These are phyloP conservation scores for Battus philenor DNA, from an alignment of 1,140 invertebrate genomes.

Conservation along the genomic window DNA sequence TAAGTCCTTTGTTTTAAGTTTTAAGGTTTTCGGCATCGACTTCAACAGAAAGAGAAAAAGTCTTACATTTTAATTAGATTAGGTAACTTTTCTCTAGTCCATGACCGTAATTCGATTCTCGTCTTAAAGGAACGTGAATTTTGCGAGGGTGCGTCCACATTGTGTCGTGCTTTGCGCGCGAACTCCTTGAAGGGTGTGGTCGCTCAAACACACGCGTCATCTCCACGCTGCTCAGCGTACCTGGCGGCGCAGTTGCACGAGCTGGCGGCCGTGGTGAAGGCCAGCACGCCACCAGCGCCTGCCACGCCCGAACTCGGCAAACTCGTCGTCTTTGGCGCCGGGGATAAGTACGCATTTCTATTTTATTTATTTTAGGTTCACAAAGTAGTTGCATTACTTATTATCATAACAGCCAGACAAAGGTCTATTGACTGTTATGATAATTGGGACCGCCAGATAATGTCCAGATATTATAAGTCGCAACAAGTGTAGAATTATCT, in stretches of 20 bases:
- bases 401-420: no score
- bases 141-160: slow-evolving; percentile 83
- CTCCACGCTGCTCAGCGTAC: slow-evolving; percentile 84
- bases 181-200: slow-evolving; percentile 82
- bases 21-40: no score
- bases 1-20: no score
- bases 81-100: no score
- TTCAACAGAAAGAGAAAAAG: no score
- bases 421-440: no score
- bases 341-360: slow-evolving; percentile 67
- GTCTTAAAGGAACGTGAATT: slow-evolving; percentile 82
- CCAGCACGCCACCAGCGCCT: slow-evolving; percentile 47
- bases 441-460: no score
- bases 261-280: slow-evolving; percentile 55
- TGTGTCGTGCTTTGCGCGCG: slow-evolving; percentile 80
- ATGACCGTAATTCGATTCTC: background rate
- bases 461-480: no score
- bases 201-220: slow-evolving; percentile 84
- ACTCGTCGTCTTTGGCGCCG: slow-evolving; percentile 73
- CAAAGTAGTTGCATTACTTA: no score
- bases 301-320: slow-evolving; percentile 55
- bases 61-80: no score
- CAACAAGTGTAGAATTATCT: no score
- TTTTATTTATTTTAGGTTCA: no score
- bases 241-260: slow-evolving; percentile 80